Evolutionary conservation across 1,140 invertebrate genomes (phyloP).

Genomic region (Zaprionus tsacasi): DNA sequence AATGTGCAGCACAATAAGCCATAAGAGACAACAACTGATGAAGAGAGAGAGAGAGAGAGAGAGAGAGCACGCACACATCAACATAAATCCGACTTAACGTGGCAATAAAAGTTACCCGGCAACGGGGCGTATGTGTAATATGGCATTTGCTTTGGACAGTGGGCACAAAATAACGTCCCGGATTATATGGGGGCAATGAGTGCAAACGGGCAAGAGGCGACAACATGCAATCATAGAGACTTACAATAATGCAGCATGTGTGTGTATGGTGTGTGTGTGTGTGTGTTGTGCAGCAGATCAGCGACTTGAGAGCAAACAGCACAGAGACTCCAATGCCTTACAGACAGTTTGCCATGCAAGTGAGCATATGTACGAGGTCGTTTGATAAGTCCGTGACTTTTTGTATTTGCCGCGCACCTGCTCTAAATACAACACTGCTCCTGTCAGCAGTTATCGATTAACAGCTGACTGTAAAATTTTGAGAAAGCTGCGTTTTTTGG

Average conservation of each 20-base stretch:
- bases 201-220: conserved; percentile 21
- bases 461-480: too few relatives aligned
- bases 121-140: conserved; percentile 56
- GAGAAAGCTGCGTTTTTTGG: too few relatives aligned
- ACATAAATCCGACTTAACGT: conserved; percentile 78
- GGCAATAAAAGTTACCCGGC: conserved; percentile 46
- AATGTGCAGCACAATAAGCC: conserved; percentile 43
- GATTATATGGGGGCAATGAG: conserved; percentile 44
- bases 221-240: conserved; percentile 33
- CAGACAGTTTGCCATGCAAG: conserved; percentile 4
- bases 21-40: conserved; percentile 4
- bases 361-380: too few relatives aligned
- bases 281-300: too few relatives aligned
- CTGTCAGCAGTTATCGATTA: too few relatives aligned
- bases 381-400: too few relatives aligned
- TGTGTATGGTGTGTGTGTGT: too few relatives aligned
- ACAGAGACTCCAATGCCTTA: too few relatives aligned
- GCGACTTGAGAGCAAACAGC: conserved; percentile 26
- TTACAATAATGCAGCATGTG: too few relatives aligned
- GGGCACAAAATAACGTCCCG: conserved; percentile 35
- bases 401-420: too few relatives aligned
- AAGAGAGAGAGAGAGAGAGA: not conserved
- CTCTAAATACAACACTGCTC: too few relatives aligned
- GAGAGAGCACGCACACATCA: conserved; percentile 41
- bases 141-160: conserved; percentile 22